These are phyloP conservation scores for Pedetes capensis DNA, from an alignment of 2,113 vertebrate species.

Conservation along the genomic window DNA sequence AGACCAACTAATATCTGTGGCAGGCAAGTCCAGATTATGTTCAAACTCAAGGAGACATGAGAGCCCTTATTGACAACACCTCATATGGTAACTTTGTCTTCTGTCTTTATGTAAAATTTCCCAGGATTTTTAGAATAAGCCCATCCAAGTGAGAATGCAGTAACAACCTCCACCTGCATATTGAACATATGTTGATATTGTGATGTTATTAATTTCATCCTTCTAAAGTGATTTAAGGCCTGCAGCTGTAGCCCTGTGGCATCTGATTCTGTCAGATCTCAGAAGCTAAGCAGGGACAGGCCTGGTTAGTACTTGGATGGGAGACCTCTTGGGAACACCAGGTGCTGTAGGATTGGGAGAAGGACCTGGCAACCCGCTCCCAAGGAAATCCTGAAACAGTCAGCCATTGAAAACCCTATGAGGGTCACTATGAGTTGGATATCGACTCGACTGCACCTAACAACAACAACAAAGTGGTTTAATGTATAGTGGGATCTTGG, in stretches of 20 bases:
- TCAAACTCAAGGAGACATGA: neutral
- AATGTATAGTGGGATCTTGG: neutral
- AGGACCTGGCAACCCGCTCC: too few species aligned
- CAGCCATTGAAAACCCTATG: too few species aligned
- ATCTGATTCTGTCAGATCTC: too few species aligned
- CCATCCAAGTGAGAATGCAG: neutral
- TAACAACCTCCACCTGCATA: neutral
- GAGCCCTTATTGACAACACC: neutral
- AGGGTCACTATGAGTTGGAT: too few species aligned
- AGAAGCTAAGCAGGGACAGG: too few species aligned
- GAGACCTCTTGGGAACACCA: too few species aligned
- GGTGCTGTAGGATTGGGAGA: too few species aligned
- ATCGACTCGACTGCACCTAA: too few species aligned
- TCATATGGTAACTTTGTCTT: neutral
- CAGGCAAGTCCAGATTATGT: neutral
- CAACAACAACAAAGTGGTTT: too few species aligned
- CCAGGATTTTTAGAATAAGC: neutral
- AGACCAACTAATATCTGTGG: neutral
- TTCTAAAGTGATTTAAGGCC: constrained; percentile 1
- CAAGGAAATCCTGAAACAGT: too few species aligned
- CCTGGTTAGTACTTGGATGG: too few species aligned
- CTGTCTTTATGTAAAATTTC: neutral
- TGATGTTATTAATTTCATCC: constrained; percentile 8
- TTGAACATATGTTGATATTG: neutral
- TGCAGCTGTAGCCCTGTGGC: too few species aligned